phyloP scores from a whole-genome alignment of 2,113 vertebrate genomes.

The Catagonus wagneri region DNA sequence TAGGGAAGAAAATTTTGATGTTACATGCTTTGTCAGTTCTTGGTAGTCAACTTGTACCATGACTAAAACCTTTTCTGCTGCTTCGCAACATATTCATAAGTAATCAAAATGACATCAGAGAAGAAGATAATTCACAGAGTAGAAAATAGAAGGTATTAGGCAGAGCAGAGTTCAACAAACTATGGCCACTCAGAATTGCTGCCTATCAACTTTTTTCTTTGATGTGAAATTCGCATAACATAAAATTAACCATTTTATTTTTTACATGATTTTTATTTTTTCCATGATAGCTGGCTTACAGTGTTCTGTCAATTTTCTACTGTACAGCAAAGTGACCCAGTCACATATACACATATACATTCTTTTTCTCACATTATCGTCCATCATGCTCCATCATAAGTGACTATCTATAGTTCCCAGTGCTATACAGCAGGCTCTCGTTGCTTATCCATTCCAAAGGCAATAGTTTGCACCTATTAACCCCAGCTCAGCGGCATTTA shows the following conservation, averaged over 20 bases:
- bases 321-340: too few relatives aligned
- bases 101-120: background rate
- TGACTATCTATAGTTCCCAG: too few relatives aligned
- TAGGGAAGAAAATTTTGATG: background rate
- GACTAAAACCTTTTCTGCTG: background rate
- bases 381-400: too few relatives aligned
- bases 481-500: background rate
- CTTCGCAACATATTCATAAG: background rate
- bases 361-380: too few relatives aligned
- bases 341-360: too few relatives aligned
- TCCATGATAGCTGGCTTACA: too few relatives aligned
- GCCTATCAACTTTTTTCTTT: background rate
- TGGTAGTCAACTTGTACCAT: background rate
- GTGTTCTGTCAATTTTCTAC: too few relatives aligned
- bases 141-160: background rate
- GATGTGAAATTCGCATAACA: background rate
- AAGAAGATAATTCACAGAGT: background rate
- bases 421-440: too few relatives aligned
- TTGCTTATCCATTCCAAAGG: too few relatives aligned
- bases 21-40: background rate
- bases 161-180: background rate
- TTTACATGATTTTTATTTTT: too few relatives aligned
- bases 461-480: too few relatives aligned
- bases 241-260: background rate
- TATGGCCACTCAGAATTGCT: background rate